Percentiles rank a stretch among this genome's conserved stretches.
Evolutionary conservation across 2,113 vertebrate species (phyloP).

Genomic region (Gopherus evgoodei): DNA sequence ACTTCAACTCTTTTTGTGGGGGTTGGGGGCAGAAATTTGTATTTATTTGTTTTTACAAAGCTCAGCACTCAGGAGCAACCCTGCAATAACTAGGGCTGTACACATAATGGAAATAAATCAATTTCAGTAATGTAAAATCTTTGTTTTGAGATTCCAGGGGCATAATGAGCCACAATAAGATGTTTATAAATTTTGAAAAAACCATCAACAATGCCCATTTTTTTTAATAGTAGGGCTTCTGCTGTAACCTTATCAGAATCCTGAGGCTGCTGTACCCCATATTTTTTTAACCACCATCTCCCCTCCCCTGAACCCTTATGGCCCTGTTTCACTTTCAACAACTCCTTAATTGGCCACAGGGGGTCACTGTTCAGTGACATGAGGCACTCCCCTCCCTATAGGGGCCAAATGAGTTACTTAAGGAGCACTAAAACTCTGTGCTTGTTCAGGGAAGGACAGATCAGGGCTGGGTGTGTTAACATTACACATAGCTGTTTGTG

Average conservation of each 20-base stretch:
- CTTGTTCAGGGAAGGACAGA: not conserved
- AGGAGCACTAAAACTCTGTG: not conserved
- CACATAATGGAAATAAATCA: not conserved
- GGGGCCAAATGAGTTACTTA: not conserved
- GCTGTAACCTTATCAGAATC: not conserved
- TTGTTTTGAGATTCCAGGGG: not conserved
- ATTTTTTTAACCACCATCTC: not conserved
- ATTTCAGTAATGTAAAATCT: not conserved
- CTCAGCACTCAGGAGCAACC: not conserved
- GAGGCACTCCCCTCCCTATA: not conserved
- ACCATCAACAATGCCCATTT: not conserved
- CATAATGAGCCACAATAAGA: not conserved
- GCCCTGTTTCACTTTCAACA: not conserved
- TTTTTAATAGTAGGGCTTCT: not conserved
- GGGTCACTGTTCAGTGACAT: not conserved
- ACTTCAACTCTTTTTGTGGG: not conserved
- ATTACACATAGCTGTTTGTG: not conserved
- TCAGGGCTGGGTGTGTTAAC: not conserved
- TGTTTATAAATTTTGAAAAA: not conserved
- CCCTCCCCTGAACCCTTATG: not conserved
- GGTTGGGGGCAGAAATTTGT: not conserved
- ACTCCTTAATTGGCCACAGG: not conserved
- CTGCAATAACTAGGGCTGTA: not conserved
- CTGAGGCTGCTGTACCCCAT: not conserved
- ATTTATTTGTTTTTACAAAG: not conserved